Evolutionary conservation across 1,140 invertebrate genomes (phyloP).

Genomic region (Pomacea maculata): DNA sequence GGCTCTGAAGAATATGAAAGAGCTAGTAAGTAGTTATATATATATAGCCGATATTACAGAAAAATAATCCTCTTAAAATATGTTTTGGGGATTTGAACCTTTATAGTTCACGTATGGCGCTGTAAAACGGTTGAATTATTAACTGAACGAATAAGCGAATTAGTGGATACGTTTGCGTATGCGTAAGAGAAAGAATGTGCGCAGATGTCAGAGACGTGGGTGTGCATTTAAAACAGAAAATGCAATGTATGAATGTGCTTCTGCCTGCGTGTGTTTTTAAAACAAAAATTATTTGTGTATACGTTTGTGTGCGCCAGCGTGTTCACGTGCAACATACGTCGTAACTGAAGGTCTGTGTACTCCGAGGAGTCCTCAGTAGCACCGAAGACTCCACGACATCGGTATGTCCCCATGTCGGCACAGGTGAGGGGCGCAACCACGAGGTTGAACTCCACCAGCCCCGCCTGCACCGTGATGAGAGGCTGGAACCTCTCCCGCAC

Average conservation of each 20-base stretch:
- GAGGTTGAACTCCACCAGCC: slow-evolving; percentile 12
- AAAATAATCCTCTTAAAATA: background rate
- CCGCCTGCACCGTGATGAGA: slow-evolving; percentile 20
- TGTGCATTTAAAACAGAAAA: too few species aligned
- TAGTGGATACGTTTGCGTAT: background rate
- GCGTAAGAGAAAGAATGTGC: background rate
- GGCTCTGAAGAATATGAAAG: background rate
- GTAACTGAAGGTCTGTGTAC: background rate
- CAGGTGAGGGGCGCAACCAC: background rate
- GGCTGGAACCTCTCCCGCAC: slow-evolving; percentile 13
- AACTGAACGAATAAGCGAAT: background rate
- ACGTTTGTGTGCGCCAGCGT: slow-evolving; percentile 1
- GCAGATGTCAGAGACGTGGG: background rate
- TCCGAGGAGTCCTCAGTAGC: background rate
- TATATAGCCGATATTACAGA: background rate
- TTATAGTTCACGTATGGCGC: background rate
- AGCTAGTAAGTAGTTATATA: background rate
- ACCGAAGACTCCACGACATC: background rate
- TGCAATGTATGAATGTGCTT: too few species aligned
- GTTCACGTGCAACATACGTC: background rate
- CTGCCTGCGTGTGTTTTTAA: background rate
- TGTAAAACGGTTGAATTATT: background rate
- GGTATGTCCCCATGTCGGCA: slow-evolving; percentile 6
- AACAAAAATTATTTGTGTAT: background rate
- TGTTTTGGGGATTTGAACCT: background rate